Percentiles rank a stretch among this genome's conserved stretches.
Conservation (phyloP, 1,140 invertebrate genomes). For the Mya arenaria region DNA sequence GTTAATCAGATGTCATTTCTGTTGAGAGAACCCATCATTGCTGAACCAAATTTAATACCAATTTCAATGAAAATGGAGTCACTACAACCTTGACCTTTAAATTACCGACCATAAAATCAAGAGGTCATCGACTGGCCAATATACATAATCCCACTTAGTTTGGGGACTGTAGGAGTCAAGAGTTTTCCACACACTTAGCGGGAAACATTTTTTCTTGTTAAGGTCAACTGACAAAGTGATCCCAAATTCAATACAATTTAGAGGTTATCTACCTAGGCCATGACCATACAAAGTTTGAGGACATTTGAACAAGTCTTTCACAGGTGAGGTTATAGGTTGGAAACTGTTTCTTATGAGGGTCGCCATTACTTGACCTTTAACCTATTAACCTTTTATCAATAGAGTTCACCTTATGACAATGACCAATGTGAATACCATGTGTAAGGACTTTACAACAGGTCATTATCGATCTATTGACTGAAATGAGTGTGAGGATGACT, state of each 20-base stretch:
- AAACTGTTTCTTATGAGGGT: not conserved
- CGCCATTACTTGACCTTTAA: not conserved
- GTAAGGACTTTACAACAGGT: no score
- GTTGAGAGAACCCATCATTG: not conserved
- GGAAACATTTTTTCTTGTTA: not conserved
- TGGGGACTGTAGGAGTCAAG: not conserved
- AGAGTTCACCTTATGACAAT: no score
- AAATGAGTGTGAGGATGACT: not conserved
- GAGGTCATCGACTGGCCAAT: not conserved
- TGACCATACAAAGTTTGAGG: not conserved
- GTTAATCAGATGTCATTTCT: not conserved
- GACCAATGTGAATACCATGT: no score
- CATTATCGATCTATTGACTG: no score
- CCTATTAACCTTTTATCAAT: not conserved
- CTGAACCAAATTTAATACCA: not conserved
- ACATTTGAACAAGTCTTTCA: not conserved
- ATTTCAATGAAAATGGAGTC: not conserved
- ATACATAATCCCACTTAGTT: not conserved
- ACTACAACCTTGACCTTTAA: not conserved
- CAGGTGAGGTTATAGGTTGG: not conserved
- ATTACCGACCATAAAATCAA: not conserved
- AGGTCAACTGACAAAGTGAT: not conserved
- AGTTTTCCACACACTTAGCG: not conserved
- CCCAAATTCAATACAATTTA: not conserved
- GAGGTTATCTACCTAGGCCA: not conserved